These are phyloP conservation scores for Gortyna flavago DNA, from an alignment of 2,888 invertebrate species.

Conservation along the genomic window DNA sequence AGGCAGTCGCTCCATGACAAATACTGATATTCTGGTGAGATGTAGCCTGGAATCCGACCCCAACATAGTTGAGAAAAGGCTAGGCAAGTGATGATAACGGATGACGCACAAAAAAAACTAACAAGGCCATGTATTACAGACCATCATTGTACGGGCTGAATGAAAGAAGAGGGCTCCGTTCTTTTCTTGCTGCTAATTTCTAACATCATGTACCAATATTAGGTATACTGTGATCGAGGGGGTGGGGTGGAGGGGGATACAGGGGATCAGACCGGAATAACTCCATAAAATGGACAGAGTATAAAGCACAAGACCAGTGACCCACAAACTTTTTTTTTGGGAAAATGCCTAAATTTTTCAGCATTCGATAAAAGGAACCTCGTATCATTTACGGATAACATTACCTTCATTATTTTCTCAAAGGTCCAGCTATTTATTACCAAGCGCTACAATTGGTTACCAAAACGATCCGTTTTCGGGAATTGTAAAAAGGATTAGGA, in stretches of 20 bases:
- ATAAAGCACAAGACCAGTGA: background rate
- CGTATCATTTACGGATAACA: constrained; percentile 21
- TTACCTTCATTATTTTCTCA: constrained; percentile 36
- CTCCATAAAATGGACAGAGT: background rate
- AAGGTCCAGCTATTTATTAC: constrained; percentile 31
- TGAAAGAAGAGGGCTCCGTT: background rate
- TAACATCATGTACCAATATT: no score
- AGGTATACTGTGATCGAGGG: no score
- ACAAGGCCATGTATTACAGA: background rate
- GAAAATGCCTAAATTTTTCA: background rate
- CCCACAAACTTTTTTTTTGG: background rate
- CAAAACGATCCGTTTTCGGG: constrained; percentile 3
- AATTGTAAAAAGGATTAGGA: background rate
- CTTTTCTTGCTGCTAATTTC: no score
- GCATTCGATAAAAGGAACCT: background rate
- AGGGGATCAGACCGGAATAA: no score
- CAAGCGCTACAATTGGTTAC: constrained; percentile 1
- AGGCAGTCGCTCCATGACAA: no score
- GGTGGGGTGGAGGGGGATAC: no score
- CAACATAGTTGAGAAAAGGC: background rate
- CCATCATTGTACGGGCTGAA: no score
- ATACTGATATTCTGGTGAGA: no score
- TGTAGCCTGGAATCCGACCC: background rate
- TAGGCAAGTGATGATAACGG: background rate
- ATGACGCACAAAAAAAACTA: background rate